Base-by-base conservation (phyloP, 1,140 invertebrate genomes). In the Bombus superbus region DNA sequence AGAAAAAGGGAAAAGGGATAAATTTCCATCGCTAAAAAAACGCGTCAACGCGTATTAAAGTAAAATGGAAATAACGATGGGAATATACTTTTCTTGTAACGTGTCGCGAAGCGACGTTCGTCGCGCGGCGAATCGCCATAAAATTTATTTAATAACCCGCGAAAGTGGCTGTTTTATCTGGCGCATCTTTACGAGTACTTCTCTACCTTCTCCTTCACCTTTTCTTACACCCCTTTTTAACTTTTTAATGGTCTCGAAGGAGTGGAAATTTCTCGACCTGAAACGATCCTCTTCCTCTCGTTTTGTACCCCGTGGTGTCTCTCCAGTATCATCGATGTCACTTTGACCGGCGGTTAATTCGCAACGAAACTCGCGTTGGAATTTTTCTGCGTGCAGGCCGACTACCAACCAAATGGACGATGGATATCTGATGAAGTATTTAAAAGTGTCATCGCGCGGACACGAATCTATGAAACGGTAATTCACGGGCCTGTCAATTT, bases 71-170 rank as follows among this genome's bases (percentile, higher is more conserved):
- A 59, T 42, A 53, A 53, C 47, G n/a, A 64, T 28, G 32, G 10
- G 11, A 6, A 22, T 5, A 47, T n/a, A 32, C 8, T 13, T 53
- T 72, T 15, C 9, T 8, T 79, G 57, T 25, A 35, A 64, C 22
- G 38, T 38, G 25, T 32, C 8, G 28, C 13, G 47, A 28, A 18
- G 3, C 25, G 25, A 28, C 18, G 15, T 22, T 32, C 0, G 28
- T 42, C 59, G 4, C 57, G 15, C 38, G 38, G 62, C 35, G 35
- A 73, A 53, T 22, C 42, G 13, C 11, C 69, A 44, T 85, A 57
- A 81, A 85, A 72, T 81, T 85, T 73, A 81, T 73, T 85, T 85
- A 85, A 81, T 81, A 72, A 62, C 83, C 66, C 53, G 76, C 47
- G 28, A 62, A 84, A 84, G 64, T 62, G 57, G 38, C 68, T 40